Percentiles rank a stretch among this genome's conserved stretches.
Evolutionary conservation across 1,140 invertebrate species (phyloP).

Genomic region (Drosophila sturtevanti): DNA sequence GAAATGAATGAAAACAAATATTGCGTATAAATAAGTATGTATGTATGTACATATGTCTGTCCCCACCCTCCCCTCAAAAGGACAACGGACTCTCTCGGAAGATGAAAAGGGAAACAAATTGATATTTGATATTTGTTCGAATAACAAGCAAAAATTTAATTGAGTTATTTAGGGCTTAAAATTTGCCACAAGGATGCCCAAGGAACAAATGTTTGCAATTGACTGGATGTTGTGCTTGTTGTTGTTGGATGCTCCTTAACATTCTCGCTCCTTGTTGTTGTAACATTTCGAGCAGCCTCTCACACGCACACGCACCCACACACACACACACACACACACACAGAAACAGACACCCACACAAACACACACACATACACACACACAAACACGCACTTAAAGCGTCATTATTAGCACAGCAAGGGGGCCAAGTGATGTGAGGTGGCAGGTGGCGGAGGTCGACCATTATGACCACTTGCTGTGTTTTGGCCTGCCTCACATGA

Average conservation of each 20-base stretch:
- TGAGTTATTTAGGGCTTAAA: slow-evolving; percentile 30
- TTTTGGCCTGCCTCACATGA: slow-evolving; percentile 27
- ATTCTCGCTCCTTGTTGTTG: slow-evolving; percentile 52
- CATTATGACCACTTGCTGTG: slow-evolving; percentile 74
- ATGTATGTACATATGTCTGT: too few relatives aligned
- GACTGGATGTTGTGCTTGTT: slow-evolving; percentile 5
- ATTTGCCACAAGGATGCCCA: slow-evolving; percentile 42
- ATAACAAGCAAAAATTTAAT: slow-evolving; percentile 64
- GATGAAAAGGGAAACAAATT: slow-evolving; percentile 56
- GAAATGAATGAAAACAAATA: slow-evolving; percentile 4
- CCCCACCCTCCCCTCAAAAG: too few relatives aligned
- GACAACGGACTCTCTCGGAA: neutral
- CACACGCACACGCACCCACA: slow-evolving; percentile 18
- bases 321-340: slow-evolving; percentile 37
- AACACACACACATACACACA: slow-evolving; percentile 40
- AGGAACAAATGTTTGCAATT: slow-evolving; percentile 45
- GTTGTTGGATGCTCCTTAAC: neutral
- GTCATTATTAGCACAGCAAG: slow-evolving; percentile 76
- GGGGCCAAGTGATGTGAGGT: slow-evolving; percentile 1
- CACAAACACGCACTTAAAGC: slow-evolving; percentile 56
- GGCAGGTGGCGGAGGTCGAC: slow-evolving; percentile 36
- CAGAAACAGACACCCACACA: slow-evolving; percentile 31
- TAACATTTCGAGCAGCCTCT: slow-evolving; percentile 38
- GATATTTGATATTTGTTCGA: slow-evolving; percentile 53
- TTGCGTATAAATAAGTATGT: neutral